Evolutionary conservation across 2,113 vertebrate genomes (phyloP).

Genomic region (Pristiophorus japonicus): DNA sequence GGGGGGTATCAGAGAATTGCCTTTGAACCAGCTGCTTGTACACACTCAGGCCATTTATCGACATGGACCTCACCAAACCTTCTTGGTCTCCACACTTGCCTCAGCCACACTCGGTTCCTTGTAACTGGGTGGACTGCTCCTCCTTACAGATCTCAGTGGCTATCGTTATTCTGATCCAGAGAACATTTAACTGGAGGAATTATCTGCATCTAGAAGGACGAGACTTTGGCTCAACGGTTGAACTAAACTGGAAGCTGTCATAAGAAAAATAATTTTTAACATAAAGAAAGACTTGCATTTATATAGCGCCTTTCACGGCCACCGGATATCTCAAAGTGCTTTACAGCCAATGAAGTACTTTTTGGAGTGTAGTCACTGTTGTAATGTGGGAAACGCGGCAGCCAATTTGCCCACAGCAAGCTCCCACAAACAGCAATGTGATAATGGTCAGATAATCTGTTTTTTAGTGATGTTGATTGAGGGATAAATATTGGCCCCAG

Average conservation of each 20-base stretch:
- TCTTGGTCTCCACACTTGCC: neutral
- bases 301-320: too few relatives aligned
- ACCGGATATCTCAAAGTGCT: too few relatives aligned
- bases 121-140: too few relatives aligned
- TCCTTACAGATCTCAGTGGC: neutral
- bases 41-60: neutral
- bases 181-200: neutral
- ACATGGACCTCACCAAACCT: neutral
- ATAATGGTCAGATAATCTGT: too few relatives aligned
- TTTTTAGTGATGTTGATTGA: too few relatives aligned
- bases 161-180: neutral
- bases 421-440: too few relatives aligned
- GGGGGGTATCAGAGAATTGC: neutral
- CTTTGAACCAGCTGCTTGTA: neutral
- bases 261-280: neutral
- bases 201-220: neutral
- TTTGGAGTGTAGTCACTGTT: too few relatives aligned
- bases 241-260: neutral
- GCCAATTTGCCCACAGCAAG: too few relatives aligned
- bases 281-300: neutral
- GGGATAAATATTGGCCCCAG: too few relatives aligned
- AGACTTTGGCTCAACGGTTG: neutral
- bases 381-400: too few relatives aligned
- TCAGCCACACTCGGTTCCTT: neutral
- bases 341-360: too few relatives aligned